phyloP scores from a whole-genome alignment of 2,888 invertebrate species.

The Thera britannica region DNA sequence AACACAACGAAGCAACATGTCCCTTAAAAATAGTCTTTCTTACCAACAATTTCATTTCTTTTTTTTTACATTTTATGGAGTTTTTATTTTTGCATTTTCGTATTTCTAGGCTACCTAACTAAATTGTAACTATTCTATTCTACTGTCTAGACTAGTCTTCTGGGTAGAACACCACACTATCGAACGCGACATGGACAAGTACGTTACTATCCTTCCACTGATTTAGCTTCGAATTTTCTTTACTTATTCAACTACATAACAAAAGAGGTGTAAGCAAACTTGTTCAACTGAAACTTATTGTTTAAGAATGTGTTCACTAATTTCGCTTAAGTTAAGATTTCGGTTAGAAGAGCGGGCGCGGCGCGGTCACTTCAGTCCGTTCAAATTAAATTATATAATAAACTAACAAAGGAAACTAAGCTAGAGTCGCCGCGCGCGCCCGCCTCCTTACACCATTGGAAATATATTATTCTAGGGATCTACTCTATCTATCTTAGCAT shows the following conservation, averaged over 20 bases:
- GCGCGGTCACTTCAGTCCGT: constrained; percentile 76
- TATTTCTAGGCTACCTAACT: constrained; percentile 84
- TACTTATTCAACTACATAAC: constrained; percentile 84
- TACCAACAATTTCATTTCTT: constrained; percentile 86
- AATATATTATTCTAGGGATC: constrained; percentile 78
- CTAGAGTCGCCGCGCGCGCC: constrained; percentile 68
- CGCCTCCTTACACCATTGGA: constrained; percentile 53
- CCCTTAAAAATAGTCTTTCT: constrained; percentile 87
- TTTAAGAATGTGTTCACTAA: constrained; percentile 76
- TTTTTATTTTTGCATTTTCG: constrained; percentile 85
- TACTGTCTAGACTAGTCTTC: constrained; percentile 85
- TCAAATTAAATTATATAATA: constrained; percentile 84
- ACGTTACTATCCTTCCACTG: constrained; percentile 78
- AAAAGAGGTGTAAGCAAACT: constrained; percentile 84
- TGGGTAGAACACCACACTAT: constrained; percentile 84
- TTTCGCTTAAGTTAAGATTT: constrained; percentile 59
- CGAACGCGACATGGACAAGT: constrained; percentile 83
- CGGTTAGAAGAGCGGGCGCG: constrained; percentile 53
- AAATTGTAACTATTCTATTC: constrained; percentile 85
- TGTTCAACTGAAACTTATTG: constrained; percentile 80
- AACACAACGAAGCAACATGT: constrained; percentile 85
- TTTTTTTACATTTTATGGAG: constrained; percentile 84
- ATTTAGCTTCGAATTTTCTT: constrained; percentile 78
- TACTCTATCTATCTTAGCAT: constrained; percentile 81
- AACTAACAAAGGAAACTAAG: constrained; percentile 83